Evolutionary conservation across 1,140 invertebrate genomes (phyloP).

Genomic region (Atta cephalotes): DNA sequence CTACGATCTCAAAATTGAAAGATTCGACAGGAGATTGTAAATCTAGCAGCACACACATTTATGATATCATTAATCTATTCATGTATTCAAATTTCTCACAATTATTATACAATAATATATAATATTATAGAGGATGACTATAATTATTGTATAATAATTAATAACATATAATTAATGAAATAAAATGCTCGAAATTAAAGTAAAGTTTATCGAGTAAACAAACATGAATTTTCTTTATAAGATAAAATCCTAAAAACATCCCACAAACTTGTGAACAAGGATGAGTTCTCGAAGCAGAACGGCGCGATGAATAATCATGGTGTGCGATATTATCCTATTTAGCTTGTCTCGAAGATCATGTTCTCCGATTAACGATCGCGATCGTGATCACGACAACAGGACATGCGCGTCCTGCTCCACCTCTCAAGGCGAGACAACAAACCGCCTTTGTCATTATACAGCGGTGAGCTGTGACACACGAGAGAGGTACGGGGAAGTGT

Average conservation of each 20-base stretch:
- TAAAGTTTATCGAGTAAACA: background rate
- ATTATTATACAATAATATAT: background rate
- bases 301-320: constrained; percentile 3
- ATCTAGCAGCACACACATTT: background rate
- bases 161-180: background rate
- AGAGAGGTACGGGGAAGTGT: constrained; percentile 57
- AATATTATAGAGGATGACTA: too few species aligned
- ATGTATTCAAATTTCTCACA: background rate
- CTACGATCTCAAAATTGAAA: background rate
- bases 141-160: background rate
- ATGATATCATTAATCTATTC: background rate
- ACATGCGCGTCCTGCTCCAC: constrained; percentile 7
- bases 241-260: background rate
- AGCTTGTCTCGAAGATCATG: background rate
- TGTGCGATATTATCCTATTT: constrained; percentile 9
- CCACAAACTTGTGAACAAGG: background rate
- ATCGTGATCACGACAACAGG: background rate
- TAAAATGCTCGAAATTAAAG: background rate
- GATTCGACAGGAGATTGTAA: background rate
- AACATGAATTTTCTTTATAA: background rate
- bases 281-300: background rate
- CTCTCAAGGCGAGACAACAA: constrained; percentile 65
- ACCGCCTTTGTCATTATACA: constrained; percentile 50
- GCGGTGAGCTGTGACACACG: constrained; percentile 33
- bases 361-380: constrained; percentile 22